Percentiles rank a stretch among this genome's conserved stretches.
phyloP scores from a whole-genome alignment of 1,140 invertebrate genomes.

The Pentalonia nigronervosa region DNA sequence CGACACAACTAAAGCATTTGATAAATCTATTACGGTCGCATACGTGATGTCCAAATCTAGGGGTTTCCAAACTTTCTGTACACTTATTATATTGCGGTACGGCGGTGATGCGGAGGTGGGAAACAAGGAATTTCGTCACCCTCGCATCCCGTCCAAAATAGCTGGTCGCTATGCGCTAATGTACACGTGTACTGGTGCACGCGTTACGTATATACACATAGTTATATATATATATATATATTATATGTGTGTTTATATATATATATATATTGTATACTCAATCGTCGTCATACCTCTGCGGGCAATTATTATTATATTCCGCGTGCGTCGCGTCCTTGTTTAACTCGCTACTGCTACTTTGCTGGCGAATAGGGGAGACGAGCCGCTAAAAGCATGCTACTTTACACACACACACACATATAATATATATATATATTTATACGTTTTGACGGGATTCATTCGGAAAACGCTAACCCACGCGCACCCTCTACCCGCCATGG shows the following conservation, averaged over 20 bases:
- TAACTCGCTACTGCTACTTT: background rate
- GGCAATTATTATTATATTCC: constrained; percentile 40
- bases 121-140: background rate
- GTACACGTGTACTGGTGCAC: background rate
- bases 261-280: background rate
- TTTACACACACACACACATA: background rate
- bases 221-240: background rate
- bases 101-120: too few species aligned
- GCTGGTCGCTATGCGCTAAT: background rate
- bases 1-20: background rate
- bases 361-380: background rate
- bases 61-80: background rate
- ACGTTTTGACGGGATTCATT: background rate
- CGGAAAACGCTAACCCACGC: background rate
- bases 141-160: background rate
- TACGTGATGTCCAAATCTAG: background rate
- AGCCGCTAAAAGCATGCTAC: background rate
- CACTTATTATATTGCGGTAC: background rate
- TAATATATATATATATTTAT: background rate
- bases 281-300: background rate
- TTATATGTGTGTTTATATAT: too few species aligned
- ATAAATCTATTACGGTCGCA: background rate
- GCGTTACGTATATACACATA: background rate
- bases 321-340: constrained; percentile 2
- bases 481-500: background rate